A percentile compares a stretch with the other conserved stretches of the same genome.
These are phyloP conservation scores for Pyrocephalus nanus DNA, from an alignment of 2,797 vertebrate genomes.

Conservation along the genomic window DNA sequence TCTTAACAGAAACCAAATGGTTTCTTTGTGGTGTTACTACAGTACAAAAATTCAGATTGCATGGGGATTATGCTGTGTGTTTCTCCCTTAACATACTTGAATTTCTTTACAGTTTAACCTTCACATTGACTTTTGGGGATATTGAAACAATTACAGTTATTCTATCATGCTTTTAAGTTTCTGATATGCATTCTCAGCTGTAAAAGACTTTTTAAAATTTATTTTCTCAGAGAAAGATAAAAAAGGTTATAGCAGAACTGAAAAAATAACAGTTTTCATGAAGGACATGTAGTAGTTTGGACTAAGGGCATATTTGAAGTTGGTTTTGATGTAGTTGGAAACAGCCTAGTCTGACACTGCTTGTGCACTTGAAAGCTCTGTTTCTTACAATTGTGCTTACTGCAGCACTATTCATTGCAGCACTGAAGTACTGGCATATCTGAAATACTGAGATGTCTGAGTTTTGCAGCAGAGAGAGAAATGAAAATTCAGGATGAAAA, in stretches of 20 bases:
- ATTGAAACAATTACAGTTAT: not conserved
- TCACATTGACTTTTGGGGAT: not conserved
- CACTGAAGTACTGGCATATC: not conserved
- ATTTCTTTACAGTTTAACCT: constrained; percentile 33
- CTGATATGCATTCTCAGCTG: not conserved
- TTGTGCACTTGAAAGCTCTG: not conserved
- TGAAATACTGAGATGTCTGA: constrained; percentile 16
- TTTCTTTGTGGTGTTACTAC: constrained; percentile 37
- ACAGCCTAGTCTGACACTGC: not conserved
- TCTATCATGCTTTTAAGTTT: constrained; percentile 4
- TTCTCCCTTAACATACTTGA: not conserved
- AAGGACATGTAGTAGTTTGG: constrained; percentile 2
- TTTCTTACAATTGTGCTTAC: constrained; percentile 31
- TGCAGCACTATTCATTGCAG: constrained; percentile 18
- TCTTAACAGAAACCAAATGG: constrained; percentile 46
- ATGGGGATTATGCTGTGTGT: not conserved
- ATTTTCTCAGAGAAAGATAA: not conserved
- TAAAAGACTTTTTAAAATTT: not conserved
- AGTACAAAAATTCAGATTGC: not conserved
- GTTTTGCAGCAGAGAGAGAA: constrained; percentile 5
- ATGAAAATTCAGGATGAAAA: not conserved
- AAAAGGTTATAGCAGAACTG: not conserved
- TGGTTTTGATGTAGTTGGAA: constrained; percentile 37
- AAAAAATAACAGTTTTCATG: not conserved
- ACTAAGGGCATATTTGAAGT: constrained; percentile 34